Percentiles rank a stretch among this genome's conserved stretches.
phyloP scores from a whole-genome alignment of 2,888 invertebrate species.

The Drosophila parthenogenetica region DNA sequence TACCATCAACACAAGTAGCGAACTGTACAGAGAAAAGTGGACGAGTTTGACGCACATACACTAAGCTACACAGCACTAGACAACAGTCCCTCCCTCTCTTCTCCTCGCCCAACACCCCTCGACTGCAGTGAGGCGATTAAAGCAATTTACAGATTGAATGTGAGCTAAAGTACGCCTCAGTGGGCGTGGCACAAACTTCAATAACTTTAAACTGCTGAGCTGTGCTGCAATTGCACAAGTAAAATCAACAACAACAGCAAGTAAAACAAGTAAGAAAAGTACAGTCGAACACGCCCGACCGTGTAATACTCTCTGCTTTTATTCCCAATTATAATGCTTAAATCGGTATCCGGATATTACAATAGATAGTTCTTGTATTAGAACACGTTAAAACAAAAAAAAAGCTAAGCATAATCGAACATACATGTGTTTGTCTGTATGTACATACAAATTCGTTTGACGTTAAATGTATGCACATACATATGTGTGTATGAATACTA shows the following conservation, averaged over 20 bases:
- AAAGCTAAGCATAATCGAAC: too few relatives aligned
- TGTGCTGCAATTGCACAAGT: slow-evolving; percentile 52
- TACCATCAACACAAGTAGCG: slow-evolving; percentile 28
- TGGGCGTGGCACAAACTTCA: slow-evolving; percentile 51
- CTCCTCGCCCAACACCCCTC: neutral
- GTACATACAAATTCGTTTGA: too few relatives aligned
- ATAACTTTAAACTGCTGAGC: slow-evolving; percentile 76
- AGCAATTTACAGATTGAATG: slow-evolving; percentile 79
- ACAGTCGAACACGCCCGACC: too few relatives aligned
- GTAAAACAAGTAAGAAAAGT: too few relatives aligned
- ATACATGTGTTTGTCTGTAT: too few relatives aligned
- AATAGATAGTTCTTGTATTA: too few relatives aligned
- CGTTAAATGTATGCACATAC: too few relatives aligned
- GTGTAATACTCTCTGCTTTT: too few relatives aligned
- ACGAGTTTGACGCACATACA: slow-evolving; percentile 12
- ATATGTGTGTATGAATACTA: too few relatives aligned
- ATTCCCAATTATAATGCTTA: too few relatives aligned
- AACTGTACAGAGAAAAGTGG: slow-evolving; percentile 53
- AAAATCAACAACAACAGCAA: slow-evolving; percentile 35
- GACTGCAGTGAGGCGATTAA: slow-evolving; percentile 70
- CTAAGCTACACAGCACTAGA: slow-evolving; percentile 32
- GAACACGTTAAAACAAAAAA: too few relatives aligned
- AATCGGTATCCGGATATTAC: too few relatives aligned
- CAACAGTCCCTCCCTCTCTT: slow-evolving; percentile 15
- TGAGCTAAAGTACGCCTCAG: slow-evolving; percentile 51